Conservation (phyloP, 2,888 invertebrate genomes). For the Atethmia centrago region DNA sequence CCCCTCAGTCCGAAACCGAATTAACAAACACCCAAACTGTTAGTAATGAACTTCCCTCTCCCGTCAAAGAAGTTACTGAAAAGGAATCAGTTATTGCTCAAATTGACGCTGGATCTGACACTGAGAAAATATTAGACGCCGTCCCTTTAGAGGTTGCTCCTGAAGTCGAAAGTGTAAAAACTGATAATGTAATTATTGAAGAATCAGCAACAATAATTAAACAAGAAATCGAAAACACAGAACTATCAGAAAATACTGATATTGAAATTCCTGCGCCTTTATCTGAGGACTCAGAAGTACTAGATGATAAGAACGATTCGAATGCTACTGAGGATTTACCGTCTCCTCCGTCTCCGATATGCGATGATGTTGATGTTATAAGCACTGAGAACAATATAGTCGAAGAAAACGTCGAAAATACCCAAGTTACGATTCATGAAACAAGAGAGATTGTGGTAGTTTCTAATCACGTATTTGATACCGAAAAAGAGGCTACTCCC, state of each 20-base stretch:
- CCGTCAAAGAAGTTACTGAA: constrained; percentile 67
- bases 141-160: constrained; percentile 34
- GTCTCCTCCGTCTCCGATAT: constrained; percentile 73
- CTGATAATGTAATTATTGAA: constrained; percentile 39
- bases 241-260: constrained; percentile 35
- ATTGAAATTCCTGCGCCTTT: constrained; percentile 50
- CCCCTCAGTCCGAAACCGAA: constrained; percentile 62
- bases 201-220: constrained; percentile 11
- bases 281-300: constrained; percentile 39
- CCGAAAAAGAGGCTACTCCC: constrained; percentile 56
- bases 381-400: constrained; percentile 46
- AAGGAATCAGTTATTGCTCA: constrained; percentile 49
- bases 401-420: constrained; percentile 62
- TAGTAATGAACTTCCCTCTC: constrained; percentile 67
- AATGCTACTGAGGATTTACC: constrained; percentile 72
- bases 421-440: constrained; percentile 55
- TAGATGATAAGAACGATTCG: constrained; percentile 57
- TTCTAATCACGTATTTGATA: constrained; percentile 65
- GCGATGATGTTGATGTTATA: constrained; percentile 64
- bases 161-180: constrained; percentile 39
- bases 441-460: constrained; percentile 54
- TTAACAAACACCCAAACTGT: constrained; percentile 61
- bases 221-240: constrained; percentile 33
- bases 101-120: constrained; percentile 38
- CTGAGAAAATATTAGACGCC: constrained; percentile 38